Evolutionary conservation across 2,888 invertebrate species (phyloP).

Genomic region (Metalampra italica): DNA sequence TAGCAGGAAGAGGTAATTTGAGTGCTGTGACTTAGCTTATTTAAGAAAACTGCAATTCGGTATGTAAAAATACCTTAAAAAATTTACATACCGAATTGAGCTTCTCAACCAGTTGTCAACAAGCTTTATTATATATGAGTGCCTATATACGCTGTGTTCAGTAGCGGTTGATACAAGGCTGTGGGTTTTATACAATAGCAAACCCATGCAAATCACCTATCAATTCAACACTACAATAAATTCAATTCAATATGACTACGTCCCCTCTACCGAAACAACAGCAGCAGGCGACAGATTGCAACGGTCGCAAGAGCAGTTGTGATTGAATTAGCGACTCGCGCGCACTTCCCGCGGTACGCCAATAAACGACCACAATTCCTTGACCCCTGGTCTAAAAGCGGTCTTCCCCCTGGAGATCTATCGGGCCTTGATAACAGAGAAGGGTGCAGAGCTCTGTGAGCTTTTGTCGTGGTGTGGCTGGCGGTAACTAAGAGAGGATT

Average conservation of each 20-base stretch:
- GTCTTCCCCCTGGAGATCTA: not conserved
- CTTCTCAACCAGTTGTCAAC: too few relatives aligned
- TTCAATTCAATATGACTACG: too few relatives aligned
- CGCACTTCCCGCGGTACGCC: slow-evolving; percentile 24
- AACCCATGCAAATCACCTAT: not conserved
- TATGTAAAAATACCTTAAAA: too few relatives aligned
- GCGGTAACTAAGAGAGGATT: slow-evolving; percentile 43
- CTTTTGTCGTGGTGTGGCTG: not conserved
- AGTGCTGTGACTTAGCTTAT: slow-evolving; percentile 15
- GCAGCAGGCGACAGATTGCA: not conserved
- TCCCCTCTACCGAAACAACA: not conserved
- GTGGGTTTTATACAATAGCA: too few relatives aligned
- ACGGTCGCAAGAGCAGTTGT: slow-evolving; percentile 32
- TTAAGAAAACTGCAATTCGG: too few relatives aligned
- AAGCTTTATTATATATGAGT: too few relatives aligned
- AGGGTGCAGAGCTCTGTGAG: not conserved
- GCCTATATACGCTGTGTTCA: too few relatives aligned
- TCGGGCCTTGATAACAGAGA: not conserved
- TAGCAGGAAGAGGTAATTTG: slow-evolving; percentile 24
- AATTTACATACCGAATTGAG: too few relatives aligned
- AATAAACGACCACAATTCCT: not conserved
- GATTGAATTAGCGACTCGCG: slow-evolving; percentile 51
- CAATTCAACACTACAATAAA: too few relatives aligned
- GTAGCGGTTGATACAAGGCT: too few relatives aligned
- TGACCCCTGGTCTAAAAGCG: not conserved